These are phyloP conservation scores for Antennarius maculatus DNA, from an alignment of 2,797 vertebrate genomes.

Conservation along the genomic window DNA sequence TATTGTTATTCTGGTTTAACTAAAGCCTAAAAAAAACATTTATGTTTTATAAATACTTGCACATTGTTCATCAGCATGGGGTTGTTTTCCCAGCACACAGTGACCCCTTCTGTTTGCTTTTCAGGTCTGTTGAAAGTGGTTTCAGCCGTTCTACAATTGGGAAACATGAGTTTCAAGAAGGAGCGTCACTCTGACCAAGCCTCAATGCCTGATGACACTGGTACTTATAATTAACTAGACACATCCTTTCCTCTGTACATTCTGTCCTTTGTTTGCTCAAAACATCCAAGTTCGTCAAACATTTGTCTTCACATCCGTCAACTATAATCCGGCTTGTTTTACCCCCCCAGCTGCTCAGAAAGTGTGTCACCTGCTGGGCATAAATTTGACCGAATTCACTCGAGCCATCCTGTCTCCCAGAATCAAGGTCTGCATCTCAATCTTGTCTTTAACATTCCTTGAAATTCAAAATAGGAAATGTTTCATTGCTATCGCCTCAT, in stretches of 20 bases:
- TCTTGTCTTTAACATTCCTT: background rate
- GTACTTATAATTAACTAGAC: constrained; percentile 76
- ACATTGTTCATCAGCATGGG: too few relatives aligned
- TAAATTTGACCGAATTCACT: constrained; percentile 96
- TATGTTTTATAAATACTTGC: too few relatives aligned
- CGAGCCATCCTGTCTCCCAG: constrained; percentile 94
- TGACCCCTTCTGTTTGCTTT: background rate
- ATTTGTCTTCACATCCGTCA: background rate
- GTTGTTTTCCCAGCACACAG: background rate
- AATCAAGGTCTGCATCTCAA: constrained; percentile 84
- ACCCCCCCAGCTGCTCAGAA: constrained; percentile 91
- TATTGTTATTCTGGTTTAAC: too few relatives aligned
- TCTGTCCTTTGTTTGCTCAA: background rate
- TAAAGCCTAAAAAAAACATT: too few relatives aligned
- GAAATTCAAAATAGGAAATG: background rate
- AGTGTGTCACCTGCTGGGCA: constrained; percentile 93
- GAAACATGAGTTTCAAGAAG: constrained; percentile 97
- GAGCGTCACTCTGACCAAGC: constrained; percentile 96
- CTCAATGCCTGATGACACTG: constrained; percentile 96
- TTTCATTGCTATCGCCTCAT: background rate
- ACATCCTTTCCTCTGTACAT: constrained; percentile 27
- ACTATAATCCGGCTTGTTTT: constrained; percentile 11
- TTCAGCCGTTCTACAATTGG: constrained; percentile 93
- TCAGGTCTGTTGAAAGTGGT: constrained; percentile 92
- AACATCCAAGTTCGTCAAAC: background rate